These are phyloP conservation scores for Tachina fera DNA, from an alignment of 2,888 invertebrate genomes.

Conservation along the genomic window DNA sequence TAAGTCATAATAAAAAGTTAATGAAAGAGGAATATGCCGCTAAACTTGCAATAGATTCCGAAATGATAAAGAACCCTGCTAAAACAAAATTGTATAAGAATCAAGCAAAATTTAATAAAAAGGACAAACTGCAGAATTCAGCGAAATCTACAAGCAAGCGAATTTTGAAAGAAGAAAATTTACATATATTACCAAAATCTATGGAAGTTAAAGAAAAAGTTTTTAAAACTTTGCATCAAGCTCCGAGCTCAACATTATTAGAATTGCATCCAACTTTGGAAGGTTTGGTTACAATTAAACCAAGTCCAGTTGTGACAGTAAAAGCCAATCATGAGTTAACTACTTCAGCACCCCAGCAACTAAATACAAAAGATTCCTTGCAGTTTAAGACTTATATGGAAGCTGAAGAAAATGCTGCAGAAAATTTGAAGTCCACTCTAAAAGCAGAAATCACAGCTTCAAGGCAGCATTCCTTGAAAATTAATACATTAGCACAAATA, in stretches of 20 bases:
- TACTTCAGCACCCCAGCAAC: no score
- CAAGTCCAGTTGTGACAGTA: no score
- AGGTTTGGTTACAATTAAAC: no score
- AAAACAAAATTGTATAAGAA: conserved; percentile 42
- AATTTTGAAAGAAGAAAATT: background rate
- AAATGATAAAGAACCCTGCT: background rate
- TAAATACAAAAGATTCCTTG: no score
- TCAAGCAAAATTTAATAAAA: conserved; percentile 38
- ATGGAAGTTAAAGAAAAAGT: background rate
- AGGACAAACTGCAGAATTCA: conserved; percentile 32
- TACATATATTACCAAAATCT: background rate
- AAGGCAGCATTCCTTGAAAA: background rate
- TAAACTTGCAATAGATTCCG: conserved; percentile 12
- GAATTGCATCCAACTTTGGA: no score
- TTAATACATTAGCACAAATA: background rate
- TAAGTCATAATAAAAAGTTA: background rate
- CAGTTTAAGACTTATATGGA: background rate
- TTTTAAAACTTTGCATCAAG: background rate
- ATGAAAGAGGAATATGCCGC: background rate
- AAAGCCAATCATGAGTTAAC: no score
- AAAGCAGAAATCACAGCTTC: background rate
- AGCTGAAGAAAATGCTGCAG: background rate
- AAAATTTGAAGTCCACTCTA: background rate
- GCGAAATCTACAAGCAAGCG: background rate
- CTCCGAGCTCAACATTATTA: background rate